phyloP scores from a whole-genome alignment of 2,797 vertebrate species.

The Argya squamiceps region DNA sequence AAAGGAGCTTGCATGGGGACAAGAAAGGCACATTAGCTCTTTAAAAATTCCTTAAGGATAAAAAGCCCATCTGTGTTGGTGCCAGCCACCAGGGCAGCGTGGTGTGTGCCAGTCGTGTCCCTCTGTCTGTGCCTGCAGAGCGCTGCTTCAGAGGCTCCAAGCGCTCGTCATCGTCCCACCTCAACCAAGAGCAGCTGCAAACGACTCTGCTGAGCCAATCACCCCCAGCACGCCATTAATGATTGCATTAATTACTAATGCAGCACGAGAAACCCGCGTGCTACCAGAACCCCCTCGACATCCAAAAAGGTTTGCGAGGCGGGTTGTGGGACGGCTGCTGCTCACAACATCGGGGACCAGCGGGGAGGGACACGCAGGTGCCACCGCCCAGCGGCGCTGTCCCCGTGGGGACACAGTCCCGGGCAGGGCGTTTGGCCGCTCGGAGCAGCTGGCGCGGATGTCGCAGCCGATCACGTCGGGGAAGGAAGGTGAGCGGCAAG shows the following conservation, averaged over 20 bases:
- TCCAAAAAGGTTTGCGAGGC: not conserved
- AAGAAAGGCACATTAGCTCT: not conserved
- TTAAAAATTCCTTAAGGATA: not conserved
- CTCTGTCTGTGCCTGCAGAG: not conserved
- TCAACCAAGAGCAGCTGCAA: not conserved
- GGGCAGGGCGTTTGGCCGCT: not conserved
- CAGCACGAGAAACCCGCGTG: not conserved
- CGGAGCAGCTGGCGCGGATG: conserved; percentile 70
- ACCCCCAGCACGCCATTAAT: not conserved
- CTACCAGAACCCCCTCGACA: not conserved
- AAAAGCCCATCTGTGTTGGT: not conserved
- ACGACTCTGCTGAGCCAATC: not conserved
- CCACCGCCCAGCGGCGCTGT: not conserved
- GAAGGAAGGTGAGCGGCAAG: conserved; percentile 59
- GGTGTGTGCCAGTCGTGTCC: not conserved
- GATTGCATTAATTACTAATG: not conserved
- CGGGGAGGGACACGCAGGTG: not conserved
- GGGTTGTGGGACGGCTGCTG: fast-evolving
- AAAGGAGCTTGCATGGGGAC: fast-evolving
- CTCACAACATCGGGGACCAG: fast-evolving
- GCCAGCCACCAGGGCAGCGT: not conserved
- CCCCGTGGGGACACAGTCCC: not conserved
- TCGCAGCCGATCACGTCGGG: conserved; percentile 70
- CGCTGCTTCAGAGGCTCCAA: not conserved
- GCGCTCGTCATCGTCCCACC: not conserved